Percentiles rank a stretch among this genome's conserved stretches.
phyloP scores from a whole-genome alignment of 2,888 invertebrate genomes.

The Hetaerina titia region DNA sequence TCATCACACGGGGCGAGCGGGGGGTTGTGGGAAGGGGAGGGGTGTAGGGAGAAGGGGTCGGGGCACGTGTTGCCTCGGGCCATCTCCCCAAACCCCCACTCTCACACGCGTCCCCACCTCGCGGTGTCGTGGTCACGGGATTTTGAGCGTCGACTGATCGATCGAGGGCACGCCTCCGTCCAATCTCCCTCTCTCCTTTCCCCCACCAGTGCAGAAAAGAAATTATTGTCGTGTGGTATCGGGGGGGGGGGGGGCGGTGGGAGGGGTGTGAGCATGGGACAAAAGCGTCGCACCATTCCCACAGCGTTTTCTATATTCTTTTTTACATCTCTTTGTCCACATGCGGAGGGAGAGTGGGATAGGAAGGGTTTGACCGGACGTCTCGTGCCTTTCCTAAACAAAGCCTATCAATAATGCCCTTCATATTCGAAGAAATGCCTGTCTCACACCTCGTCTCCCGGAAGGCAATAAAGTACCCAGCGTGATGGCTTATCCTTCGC shows the following conservation, averaged over 20 bases:
- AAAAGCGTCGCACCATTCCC: not conserved
- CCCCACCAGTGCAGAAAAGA: not conserved
- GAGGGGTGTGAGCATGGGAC: not conserved
- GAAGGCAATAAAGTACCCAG: too few relatives aligned
- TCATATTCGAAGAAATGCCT: too few relatives aligned
- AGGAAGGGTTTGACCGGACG: too few relatives aligned
- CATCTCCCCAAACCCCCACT: not conserved
- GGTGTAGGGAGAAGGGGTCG: not conserved
- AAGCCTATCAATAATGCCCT: too few relatives aligned
- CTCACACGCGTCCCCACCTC: not conserved
- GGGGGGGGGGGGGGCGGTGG: not conserved
- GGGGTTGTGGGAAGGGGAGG: not conserved
- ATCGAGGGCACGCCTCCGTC: not conserved
- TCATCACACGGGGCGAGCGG: not conserved
- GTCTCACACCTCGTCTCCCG: too few relatives aligned
- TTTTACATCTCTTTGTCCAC: not conserved
- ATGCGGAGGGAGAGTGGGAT: too few relatives aligned
- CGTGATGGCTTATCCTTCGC: too few relatives aligned
- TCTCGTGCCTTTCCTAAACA: too few relatives aligned
- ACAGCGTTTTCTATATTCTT: not conserved
- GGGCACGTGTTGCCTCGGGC: slow-evolving; percentile 39
- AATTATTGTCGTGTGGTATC: slow-evolving; percentile 6
- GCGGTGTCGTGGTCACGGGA: slow-evolving; percentile 34
- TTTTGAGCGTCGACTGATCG: slow-evolving; percentile 32
- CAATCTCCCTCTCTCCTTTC: too few relatives aligned